Evolutionary conservation across 1,140 invertebrate species (phyloP).

Genomic region (Neotoxoptera formosana): DNA sequence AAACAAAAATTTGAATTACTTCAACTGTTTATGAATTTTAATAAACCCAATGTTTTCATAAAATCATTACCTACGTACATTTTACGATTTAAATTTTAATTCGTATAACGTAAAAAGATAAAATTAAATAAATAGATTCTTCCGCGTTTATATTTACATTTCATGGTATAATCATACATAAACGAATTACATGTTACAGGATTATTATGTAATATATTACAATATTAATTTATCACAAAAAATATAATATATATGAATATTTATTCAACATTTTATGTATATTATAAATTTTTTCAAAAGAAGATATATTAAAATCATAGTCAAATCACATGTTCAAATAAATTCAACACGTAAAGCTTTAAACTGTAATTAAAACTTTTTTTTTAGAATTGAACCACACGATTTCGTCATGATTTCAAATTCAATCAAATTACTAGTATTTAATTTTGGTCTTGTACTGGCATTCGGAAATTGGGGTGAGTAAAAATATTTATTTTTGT

Average conservation of each 20-base stretch:
- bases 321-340: neutral
- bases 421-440: conserved; percentile 26
- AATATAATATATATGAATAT: neutral
- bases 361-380: neutral
- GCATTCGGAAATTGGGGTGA: conserved; percentile 28
- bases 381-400: conserved; percentile 7
- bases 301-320: neutral
- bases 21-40: neutral
- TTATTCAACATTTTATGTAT: neutral
- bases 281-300: neutral
- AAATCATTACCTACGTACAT: neutral
- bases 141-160: neutral
- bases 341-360: neutral
- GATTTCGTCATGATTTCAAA: conserved; percentile 31
- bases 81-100: neutral
- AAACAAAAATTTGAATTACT: neutral
- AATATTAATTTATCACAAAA: neutral
- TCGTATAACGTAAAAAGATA: too few relatives aligned
- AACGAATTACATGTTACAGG: too few relatives aligned
- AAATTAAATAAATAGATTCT: neutral
- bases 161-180: neutral
- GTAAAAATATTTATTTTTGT: neutral
- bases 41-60: neutral
- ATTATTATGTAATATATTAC: neutral
- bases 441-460: conserved; percentile 23